phyloP scores from a whole-genome alignment of 2,888 invertebrate genomes.

The Dicycla oo region DNA sequence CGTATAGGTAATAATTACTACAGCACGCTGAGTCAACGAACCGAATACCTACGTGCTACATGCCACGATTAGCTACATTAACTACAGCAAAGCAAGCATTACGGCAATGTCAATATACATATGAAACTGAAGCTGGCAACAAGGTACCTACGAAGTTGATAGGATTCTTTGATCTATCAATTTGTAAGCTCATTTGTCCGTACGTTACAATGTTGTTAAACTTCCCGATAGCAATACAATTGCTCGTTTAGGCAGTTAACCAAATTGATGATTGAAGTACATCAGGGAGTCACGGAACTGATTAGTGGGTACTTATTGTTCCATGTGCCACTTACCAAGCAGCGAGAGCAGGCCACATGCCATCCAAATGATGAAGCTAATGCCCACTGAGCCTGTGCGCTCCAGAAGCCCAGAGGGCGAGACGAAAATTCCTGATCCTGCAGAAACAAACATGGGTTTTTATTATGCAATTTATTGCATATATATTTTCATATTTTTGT shows the following conservation, averaged over 20 bases:
- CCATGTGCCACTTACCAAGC: constrained; percentile 92
- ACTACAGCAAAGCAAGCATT: constrained; percentile 26
- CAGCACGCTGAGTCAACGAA: constrained; percentile 20
- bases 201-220: constrained; percentile 32
- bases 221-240: constrained; percentile 40
- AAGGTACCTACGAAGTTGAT: constrained; percentile 17
- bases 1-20: not conserved
- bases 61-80: constrained; percentile 21
- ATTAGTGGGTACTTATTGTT: constrained; percentile 34
- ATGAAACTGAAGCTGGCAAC: constrained; percentile 22
- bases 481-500: constrained; percentile 1
- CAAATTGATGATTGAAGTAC: constrained; percentile 50
- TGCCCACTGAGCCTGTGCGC: constrained; percentile 97
- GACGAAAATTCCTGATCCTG: constrained; percentile 99
- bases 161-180: constrained; percentile 35
- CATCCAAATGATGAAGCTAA: constrained; percentile 98
- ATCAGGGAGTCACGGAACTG: constrained; percentile 44
- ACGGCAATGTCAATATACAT: constrained; percentile 25
- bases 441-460: constrained; percentile 63
- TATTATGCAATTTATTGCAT: constrained; percentile 27
- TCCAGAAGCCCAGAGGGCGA: constrained; percentile 98
- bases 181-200: constrained; percentile 25
- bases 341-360: constrained; percentile 97
- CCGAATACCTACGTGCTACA: constrained; percentile 13
- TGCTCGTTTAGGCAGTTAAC: constrained; percentile 53